Conservation (phyloP, 2,888 invertebrate species). For the Tiliacea citrago region DNA sequence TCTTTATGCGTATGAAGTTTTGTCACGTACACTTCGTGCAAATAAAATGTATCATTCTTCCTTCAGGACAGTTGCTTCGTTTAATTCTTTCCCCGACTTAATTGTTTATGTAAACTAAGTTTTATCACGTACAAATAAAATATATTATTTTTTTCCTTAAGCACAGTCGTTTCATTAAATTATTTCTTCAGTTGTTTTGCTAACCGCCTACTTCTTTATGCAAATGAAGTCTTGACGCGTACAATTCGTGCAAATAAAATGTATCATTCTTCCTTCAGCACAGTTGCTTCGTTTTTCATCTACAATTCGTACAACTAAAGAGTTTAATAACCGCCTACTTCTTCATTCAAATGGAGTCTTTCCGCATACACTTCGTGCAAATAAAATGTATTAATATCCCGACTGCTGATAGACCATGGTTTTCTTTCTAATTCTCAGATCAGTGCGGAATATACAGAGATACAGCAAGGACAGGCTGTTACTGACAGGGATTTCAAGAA, state of each 20-base stretch:
- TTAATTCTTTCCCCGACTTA: neutral
- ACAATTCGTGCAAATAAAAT: neutral
- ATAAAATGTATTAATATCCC: neutral
- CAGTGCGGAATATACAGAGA: constrained; percentile 64
- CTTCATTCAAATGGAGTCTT: neutral
- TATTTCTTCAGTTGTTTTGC: too few relatives aligned
- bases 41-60: neutral
- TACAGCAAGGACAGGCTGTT: constrained; percentile 56
- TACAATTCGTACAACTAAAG: neutral
- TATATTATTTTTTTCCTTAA: neutral
- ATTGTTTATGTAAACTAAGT: neutral
- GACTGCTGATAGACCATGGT: constrained; percentile 49
- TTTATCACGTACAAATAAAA: neutral
- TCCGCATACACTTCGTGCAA: neutral
- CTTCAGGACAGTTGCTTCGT: neutral
- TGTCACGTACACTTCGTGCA: neutral
- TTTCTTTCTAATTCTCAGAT: constrained; percentile 66
- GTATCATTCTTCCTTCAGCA: too few relatives aligned
- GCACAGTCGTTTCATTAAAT: neutral
- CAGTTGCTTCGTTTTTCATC: neutral
- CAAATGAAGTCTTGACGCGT: neutral
- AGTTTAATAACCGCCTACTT: neutral
- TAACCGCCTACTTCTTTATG: too few relatives aligned
- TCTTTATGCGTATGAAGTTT: neutral
- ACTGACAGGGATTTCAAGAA: constrained; percentile 66